phyloP scores from a whole-genome alignment of 2,797 vertebrate genomes.

The Cottoperca gobio region DNA sequence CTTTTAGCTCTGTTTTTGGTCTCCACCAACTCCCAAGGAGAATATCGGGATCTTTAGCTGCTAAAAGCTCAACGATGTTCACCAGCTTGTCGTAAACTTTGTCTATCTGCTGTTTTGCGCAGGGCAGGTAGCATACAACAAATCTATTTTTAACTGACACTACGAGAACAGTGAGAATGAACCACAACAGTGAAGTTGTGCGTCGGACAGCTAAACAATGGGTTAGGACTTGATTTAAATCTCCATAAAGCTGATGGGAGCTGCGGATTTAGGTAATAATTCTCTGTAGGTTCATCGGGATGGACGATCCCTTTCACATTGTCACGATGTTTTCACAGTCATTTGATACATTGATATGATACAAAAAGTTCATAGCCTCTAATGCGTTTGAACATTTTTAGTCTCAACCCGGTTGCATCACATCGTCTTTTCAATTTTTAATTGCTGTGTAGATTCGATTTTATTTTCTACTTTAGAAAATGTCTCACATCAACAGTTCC shows the following conservation, averaged over 20 bases:
- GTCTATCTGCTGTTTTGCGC: not conserved
- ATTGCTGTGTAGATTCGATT: not conserved
- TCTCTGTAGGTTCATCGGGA: not conserved
- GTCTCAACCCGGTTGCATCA: not conserved
- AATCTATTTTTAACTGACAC: not conserved
- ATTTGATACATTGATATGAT: not conserved
- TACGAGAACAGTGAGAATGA: not conserved
- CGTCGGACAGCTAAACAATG: not conserved
- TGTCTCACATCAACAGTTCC: slow-evolving; percentile 37
- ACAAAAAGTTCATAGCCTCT: not conserved
- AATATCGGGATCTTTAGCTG: not conserved
- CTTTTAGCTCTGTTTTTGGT: not conserved
- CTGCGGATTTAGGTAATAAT: not conserved
- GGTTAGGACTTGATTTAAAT: not conserved
- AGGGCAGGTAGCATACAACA: not conserved
- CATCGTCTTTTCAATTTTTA: not conserved
- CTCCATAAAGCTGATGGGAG: not conserved
- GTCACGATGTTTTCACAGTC: not conserved
- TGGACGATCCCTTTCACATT: not conserved
- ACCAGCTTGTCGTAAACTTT: not conserved
- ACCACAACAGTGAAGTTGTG: not conserved
- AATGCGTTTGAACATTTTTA: not conserved
- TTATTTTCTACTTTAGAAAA: slow-evolving; percentile 5
- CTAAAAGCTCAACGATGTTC: not conserved
- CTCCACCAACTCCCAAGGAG: not conserved